Conservation (phyloP, 2,113 vertebrate genomes). For the Pogonocichla stellata region DNA sequence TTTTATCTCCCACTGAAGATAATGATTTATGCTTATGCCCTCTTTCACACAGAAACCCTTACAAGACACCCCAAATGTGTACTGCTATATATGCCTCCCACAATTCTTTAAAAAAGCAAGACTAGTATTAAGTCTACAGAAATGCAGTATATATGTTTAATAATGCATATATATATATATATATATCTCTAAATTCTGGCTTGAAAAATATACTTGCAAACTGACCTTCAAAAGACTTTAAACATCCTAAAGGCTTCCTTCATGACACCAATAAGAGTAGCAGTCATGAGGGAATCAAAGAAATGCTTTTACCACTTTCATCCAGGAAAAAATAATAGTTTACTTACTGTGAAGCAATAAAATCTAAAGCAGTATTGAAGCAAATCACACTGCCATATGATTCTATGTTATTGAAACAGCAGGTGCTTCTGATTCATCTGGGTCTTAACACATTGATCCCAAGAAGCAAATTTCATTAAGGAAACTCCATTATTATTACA, state of each 20-base stretch:
- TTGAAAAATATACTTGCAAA: neutral
- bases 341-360: slow-evolving; percentile 41
- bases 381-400: neutral
- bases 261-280: neutral
- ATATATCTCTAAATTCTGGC: fast-evolving
- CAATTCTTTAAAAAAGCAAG: neutral
- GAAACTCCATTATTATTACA: slow-evolving; percentile 31
- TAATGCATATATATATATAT: neutral
- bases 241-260: neutral
- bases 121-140: neutral
- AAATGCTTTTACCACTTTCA: neutral
- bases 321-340: neutral
- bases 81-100: neutral
- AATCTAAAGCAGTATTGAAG: neutral
- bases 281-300: slow-evolving; percentile 3
- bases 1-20: neutral
- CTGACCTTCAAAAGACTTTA: slow-evolving; percentile 1
- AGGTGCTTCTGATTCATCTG: slow-evolving; percentile 39
- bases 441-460: slow-evolving; percentile 38
- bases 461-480: slow-evolving; percentile 46
- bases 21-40: neutral
- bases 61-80: neutral
- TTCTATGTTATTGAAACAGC: slow-evolving; percentile 12
- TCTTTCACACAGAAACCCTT: neutral
- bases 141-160: neutral